Conservation (phyloP, 2,113 vertebrate species). For the Orthonyx spaldingii region DNA sequence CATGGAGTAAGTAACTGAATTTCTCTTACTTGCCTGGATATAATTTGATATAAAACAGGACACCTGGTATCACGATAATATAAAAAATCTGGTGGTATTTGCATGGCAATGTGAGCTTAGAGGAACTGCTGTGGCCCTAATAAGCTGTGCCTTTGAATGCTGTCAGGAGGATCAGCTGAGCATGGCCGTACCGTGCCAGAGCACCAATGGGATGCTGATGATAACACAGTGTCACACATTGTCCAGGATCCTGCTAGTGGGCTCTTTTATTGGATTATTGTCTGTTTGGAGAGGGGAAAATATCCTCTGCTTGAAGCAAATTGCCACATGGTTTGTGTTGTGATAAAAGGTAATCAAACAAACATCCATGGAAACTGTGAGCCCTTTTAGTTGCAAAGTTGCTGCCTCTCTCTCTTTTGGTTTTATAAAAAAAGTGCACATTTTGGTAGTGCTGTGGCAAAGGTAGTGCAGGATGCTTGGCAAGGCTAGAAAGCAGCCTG, state of each 20-base stretch:
- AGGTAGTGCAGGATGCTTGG: not conserved
- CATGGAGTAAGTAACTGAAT: not conserved
- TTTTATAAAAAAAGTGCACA: not conserved
- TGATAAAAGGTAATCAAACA: not conserved
- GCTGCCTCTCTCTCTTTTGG: not conserved
- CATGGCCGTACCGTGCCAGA: not conserved
- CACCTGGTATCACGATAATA: not conserved
- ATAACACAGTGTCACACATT: not conserved
- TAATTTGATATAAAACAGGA: not conserved
- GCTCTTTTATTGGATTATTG: not conserved
- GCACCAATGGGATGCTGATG: not conserved
- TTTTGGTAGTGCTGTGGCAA: not conserved
- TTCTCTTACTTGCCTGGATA: not conserved
- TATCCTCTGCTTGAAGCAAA: not conserved
- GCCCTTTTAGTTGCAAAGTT: not conserved
- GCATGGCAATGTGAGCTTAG: not conserved
- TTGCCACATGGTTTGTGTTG: not conserved
- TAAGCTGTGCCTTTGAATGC: not conserved
- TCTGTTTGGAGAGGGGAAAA: not conserved
- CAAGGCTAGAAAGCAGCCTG: not conserved
- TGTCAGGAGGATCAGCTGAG: not conserved
- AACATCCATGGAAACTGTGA: not conserved
- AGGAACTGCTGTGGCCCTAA: not conserved
- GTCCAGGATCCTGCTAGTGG: not conserved
- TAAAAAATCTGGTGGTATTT: not conserved